phyloP scores from a whole-genome alignment of 2,888 invertebrate species.

The Myopa tessellatipennis region DNA sequence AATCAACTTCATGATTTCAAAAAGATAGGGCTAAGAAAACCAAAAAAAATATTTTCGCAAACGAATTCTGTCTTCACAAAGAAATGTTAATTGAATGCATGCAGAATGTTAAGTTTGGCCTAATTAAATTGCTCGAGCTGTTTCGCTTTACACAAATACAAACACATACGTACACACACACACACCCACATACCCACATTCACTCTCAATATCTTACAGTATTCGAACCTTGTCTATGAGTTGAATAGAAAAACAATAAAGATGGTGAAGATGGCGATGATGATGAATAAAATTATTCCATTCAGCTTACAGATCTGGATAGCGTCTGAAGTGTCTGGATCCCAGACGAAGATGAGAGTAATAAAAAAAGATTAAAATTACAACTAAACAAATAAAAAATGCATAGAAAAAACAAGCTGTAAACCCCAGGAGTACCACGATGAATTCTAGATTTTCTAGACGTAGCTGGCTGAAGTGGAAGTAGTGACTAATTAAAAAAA shows the following conservation, averaged over 20 bases:
- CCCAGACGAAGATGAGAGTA: background rate
- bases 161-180: background rate
- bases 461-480: background rate
- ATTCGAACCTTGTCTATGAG: background rate
- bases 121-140: constrained; percentile 26
- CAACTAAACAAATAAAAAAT: background rate
- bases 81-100: constrained; percentile 25
- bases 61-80: constrained; percentile 6
- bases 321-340: constrained; percentile 10
- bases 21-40: too few species aligned
- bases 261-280: constrained; percentile 6
- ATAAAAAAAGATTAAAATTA: background rate
- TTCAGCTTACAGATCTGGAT: background rate
- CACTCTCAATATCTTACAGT: too few species aligned
- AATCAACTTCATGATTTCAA: too few species aligned
- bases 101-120: constrained; percentile 20
- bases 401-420: too few species aligned
- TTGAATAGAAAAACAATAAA: background rate
- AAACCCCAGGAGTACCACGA: background rate
- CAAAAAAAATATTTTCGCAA: background rate
- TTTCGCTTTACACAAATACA: constrained; percentile 7
- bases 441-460: constrained; percentile 17
- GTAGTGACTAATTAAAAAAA: background rate
- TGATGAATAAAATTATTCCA: constrained; percentile 6
- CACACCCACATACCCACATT: constrained; percentile 6